phyloP scores from a whole-genome alignment of 2,113 vertebrate species.

The Epinephelus moara region DNA sequence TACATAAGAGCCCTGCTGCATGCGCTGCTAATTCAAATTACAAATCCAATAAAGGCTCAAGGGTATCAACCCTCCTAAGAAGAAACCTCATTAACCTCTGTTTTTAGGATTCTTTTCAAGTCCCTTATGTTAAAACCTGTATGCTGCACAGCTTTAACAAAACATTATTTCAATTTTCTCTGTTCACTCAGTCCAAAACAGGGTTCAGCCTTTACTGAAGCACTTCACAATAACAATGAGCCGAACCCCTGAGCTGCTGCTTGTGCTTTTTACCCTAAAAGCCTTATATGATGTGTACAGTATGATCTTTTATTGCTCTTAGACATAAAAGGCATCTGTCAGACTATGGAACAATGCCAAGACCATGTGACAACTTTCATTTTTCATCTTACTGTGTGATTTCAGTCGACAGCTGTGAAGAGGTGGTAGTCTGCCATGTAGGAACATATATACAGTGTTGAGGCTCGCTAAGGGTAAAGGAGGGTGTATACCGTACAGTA shows the following conservation, averaged over 20 bases:
- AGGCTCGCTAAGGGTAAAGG: conserved; percentile 43
- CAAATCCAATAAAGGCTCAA: conserved; percentile 71
- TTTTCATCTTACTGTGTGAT: conserved; percentile 36
- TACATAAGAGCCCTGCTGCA: conserved; percentile 38
- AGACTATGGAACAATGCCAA: conserved; percentile 32
- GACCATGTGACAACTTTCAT: conserved; percentile 41
- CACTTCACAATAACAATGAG: conserved; percentile 9
- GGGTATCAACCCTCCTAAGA: conserved; percentile 44
- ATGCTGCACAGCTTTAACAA: conserved; percentile 36
- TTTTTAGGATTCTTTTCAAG: conserved; percentile 50
- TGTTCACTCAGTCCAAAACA: conserved; percentile 16
- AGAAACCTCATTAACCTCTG: conserved; percentile 61
- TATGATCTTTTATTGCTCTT: conserved; percentile 23
- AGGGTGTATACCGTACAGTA: conserved; percentile 53
- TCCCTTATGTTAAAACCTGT: conserved; percentile 42
- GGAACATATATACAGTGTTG: conserved; percentile 32
- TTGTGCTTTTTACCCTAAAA: conserved; percentile 19
- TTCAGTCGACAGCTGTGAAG: conserved; percentile 35
- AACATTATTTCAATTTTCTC: conserved; percentile 49
- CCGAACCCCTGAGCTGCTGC: conserved; percentile 8
- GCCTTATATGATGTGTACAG: conserved; percentile 11
- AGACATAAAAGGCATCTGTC: conserved; percentile 41
- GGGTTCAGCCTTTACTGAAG: conserved; percentile 33
- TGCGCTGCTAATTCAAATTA: conserved; percentile 62
- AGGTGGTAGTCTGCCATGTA: conserved; percentile 25